Conservation (phyloP, 2,113 vertebrate species). For the Marcusenius ussheri region DNA sequence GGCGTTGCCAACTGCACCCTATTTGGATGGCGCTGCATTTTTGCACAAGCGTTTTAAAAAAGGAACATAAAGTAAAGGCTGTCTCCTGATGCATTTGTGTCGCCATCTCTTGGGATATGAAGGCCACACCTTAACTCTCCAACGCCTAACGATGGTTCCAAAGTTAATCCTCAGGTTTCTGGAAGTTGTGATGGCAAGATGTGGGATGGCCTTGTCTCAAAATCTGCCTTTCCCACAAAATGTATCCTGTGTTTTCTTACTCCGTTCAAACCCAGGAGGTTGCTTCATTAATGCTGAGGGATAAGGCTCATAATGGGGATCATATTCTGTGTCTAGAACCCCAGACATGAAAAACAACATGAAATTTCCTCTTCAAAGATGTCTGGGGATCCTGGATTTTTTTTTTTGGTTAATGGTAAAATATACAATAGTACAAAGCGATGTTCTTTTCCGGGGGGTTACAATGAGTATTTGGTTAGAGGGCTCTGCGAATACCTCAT, state of each 20-base stretch:
- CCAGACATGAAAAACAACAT: not conserved
- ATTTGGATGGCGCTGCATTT: constrained; percentile 10
- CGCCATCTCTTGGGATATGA: not conserved
- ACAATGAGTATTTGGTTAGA: constrained; percentile 46
- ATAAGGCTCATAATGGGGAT: not conserved
- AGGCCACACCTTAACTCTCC: not conserved
- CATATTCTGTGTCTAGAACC: constrained; percentile 13
- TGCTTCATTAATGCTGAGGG: constrained; percentile 20
- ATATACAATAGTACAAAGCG: not conserved
- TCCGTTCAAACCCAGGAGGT: constrained; percentile 13
- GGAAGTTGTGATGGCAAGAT: not conserved
- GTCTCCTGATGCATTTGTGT: constrained; percentile 12
- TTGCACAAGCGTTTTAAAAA: constrained; percentile 19
- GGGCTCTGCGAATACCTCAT: constrained; percentile 69
- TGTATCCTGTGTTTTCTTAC: constrained; percentile 2
- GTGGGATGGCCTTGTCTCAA: constrained; percentile 7
- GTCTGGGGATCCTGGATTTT: constrained; percentile 10
- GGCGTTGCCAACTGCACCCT: not conserved
- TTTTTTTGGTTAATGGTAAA: not conserved
- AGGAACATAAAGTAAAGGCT: not conserved
- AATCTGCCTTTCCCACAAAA: constrained; percentile 7
- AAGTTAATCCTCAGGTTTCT: constrained; percentile 20
- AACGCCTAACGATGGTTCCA: not conserved
- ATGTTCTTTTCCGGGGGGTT: constrained; percentile 23
- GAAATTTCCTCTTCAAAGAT: not conserved